These are phyloP conservation scores for Scotopteryx bipunctaria DNA, from an alignment of 2,888 invertebrate species.

Conservation along the genomic window DNA sequence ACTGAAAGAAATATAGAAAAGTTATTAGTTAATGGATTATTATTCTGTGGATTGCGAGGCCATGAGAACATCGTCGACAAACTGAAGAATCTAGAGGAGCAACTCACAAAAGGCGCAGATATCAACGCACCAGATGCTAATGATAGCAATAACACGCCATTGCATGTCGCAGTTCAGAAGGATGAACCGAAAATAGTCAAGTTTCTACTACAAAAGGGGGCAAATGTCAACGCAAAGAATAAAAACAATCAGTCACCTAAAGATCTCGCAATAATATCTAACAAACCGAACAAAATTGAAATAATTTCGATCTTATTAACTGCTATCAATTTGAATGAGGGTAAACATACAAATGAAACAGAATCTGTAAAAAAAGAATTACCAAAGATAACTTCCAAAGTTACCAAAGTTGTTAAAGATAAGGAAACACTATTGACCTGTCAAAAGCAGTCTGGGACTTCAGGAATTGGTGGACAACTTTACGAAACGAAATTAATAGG, in stretches of 20 bases:
- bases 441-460: slow-evolving; percentile 8
- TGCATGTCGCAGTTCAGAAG: slow-evolving; percentile 9
- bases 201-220: neutral
- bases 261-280: neutral
- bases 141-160: slow-evolving; percentile 8
- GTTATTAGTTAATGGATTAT: slow-evolving; percentile 12
- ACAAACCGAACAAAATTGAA: neutral
- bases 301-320: neutral
- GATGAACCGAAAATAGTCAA: slow-evolving; percentile 11
- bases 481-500: slow-evolving; percentile 16
- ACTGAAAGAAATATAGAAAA: slow-evolving; percentile 1
- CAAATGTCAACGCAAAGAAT: neutral
- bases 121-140: slow-evolving; percentile 14
- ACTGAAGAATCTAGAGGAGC: neutral
- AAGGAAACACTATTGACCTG: neutral
- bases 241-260: neutral
- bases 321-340: neutral
- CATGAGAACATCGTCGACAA: neutral
- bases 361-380: neutral
- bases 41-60: slow-evolving; percentile 6
- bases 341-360: neutral
- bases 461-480: slow-evolving; percentile 14
- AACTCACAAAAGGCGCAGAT: slow-evolving; percentile 6
- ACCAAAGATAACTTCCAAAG: neutral
- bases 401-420: neutral